phyloP scores from a whole-genome alignment of 2,113 vertebrate genomes.

The Holacanthus passer region DNA sequence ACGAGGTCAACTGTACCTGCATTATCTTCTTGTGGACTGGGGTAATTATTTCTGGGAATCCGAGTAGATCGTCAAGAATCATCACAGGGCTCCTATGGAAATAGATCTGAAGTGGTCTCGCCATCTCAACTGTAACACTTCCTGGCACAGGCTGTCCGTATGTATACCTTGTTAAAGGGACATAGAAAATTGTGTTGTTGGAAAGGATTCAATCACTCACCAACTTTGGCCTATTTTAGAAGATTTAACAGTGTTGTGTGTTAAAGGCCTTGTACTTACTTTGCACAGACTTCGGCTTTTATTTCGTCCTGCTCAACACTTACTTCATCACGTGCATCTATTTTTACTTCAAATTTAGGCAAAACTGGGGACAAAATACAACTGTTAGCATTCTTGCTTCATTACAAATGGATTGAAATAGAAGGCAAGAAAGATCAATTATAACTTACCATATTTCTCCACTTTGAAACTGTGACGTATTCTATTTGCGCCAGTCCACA shows the following conservation, averaged over 20 bases:
- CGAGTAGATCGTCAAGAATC: accelerated
- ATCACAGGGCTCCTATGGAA: accelerated
- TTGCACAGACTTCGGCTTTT: constrained; percentile 68
- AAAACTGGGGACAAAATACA: constrained; percentile 69
- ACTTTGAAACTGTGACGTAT: constrained; percentile 73
- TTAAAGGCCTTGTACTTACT: constrained; percentile 61
- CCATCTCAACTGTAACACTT: constrained; percentile 42
- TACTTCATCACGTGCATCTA: constrained; percentile 46
- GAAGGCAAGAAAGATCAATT: accelerated
- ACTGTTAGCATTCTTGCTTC: neutral
- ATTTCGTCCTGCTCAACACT: constrained; percentile 55
- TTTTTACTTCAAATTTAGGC: constrained; percentile 77
- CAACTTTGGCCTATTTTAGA: neutral
- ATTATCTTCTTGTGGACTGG: constrained; percentile 60
- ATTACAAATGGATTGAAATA: neutral
- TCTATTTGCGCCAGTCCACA: neutral
- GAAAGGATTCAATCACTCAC: neutral
- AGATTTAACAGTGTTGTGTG: too few relatives aligned
- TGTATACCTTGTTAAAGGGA: constrained; percentile 74
- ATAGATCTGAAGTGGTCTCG: neutral
- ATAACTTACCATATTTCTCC: constrained; percentile 79
- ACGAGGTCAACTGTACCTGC: constrained; percentile 48
- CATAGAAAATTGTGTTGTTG: neutral
- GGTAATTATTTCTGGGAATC: accelerated
- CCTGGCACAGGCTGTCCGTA: constrained; percentile 80